Percentiles rank a stretch among this genome's conserved stretches.
Conservation (phyloP, 2,797 vertebrate genomes). For the Mormyrops boulengeri region DNA sequence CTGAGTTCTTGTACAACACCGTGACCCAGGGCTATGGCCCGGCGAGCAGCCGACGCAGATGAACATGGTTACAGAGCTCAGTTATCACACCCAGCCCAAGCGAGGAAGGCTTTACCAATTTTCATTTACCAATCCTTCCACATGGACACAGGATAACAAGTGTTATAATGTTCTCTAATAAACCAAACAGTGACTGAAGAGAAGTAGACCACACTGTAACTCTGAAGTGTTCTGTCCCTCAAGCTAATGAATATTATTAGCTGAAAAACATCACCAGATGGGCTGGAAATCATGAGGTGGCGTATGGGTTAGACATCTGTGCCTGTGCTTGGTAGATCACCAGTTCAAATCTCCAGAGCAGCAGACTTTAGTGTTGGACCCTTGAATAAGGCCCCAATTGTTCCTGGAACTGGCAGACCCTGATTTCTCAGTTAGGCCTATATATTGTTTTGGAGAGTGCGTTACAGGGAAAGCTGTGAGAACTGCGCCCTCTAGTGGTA, state of each 20-base stretch:
- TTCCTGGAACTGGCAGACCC: background rate
- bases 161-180: background rate
- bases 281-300: background rate
- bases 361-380: background rate
- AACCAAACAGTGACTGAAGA: background rate
- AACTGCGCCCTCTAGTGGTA: background rate
- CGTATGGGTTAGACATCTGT: background rate
- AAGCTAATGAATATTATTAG: background rate
- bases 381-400: background rate
- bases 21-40: background rate
- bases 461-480: background rate
- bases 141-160: background rate
- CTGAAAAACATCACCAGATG: background rate
- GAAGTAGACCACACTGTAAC: background rate
- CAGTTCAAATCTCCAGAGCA: background rate
- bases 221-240: background rate
- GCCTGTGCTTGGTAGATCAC: background rate
- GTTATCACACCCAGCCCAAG: background rate
- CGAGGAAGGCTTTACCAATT: background rate
- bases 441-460: background rate
- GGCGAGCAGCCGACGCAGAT: background rate
- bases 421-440: background rate
- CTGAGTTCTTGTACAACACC: background rate
- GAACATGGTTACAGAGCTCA: background rate
- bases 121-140: background rate